phyloP scores from a whole-genome alignment of 2,888 invertebrate species.

The Erebia palarica region DNA sequence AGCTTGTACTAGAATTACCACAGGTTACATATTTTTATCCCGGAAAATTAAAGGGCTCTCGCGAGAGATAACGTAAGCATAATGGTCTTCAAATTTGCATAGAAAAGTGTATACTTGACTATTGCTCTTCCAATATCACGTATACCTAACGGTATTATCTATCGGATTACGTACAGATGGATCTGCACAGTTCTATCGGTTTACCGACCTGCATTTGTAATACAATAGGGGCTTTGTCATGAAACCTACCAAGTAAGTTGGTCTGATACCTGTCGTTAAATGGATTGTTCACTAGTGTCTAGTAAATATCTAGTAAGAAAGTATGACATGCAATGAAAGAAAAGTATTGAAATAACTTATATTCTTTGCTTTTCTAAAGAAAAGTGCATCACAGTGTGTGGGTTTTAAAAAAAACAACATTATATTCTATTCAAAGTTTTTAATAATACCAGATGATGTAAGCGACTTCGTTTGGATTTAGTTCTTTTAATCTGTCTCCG shows the following conservation, averaged over 20 bases:
- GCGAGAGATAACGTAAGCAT: too few relatives aligned
- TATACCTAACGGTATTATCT: constrained; percentile 6
- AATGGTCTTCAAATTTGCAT: not conserved
- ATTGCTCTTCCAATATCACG: constrained; percentile 3
- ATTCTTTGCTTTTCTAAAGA: too few relatives aligned
- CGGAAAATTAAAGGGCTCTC: too few relatives aligned
- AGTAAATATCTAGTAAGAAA: not conserved
- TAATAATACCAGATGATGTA: too few relatives aligned
- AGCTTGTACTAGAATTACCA: too few relatives aligned
- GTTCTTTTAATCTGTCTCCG: too few relatives aligned
- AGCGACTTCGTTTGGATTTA: too few relatives aligned
- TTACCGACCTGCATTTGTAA: constrained; percentile 7
- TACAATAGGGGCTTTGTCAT: not conserved
- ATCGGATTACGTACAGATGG: not conserved
- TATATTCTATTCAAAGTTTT: too few relatives aligned
- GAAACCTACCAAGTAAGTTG: constrained; percentile 13
- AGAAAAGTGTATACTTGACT: not conserved
- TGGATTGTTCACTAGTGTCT: not conserved
- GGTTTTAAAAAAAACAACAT: too few relatives aligned
- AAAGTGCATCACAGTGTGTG: not conserved
- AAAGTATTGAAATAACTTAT: too few relatives aligned
- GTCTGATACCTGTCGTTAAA: not conserved
- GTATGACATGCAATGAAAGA: not conserved
- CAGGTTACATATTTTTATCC: too few relatives aligned
- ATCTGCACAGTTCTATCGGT: not conserved